These are phyloP conservation scores for Brachylomia viminalis DNA, from an alignment of 2,888 invertebrate genomes.

Conservation along the genomic window DNA sequence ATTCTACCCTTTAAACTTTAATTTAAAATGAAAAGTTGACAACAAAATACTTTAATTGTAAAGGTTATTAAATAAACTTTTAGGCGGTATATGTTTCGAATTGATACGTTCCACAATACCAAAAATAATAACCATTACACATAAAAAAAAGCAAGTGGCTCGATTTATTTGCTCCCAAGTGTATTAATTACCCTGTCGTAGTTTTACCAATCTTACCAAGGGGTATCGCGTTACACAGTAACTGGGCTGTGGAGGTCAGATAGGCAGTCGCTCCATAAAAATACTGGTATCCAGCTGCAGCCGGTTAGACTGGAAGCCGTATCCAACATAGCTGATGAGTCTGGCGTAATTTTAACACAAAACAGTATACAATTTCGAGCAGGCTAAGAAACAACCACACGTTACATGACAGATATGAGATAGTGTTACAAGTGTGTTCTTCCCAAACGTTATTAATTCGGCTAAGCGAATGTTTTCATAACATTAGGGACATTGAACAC, in stretches of 20 bases:
- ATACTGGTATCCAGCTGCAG: neutral
- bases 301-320: neutral
- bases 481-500: slow-evolving; percentile 47
- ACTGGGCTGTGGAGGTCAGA: neutral
- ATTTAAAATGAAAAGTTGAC: too few relatives aligned
- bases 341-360: neutral
- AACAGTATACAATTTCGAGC: neutral
- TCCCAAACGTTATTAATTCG: slow-evolving; percentile 46
- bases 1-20: too few relatives aligned
- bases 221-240: too few relatives aligned
- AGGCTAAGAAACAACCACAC: neutral
- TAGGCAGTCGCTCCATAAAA: neutral
- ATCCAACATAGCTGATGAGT: neutral
- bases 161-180: too few relatives aligned
- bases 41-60: too few relatives aligned
- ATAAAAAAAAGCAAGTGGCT: too few relatives aligned
- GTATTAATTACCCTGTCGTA: too few relatives aligned
- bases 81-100: too few relatives aligned
- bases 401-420: neutral
- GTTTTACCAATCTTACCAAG: too few relatives aligned
- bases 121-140: too few relatives aligned
- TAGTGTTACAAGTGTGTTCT: slow-evolving; percentile 27
- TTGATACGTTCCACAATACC: too few relatives aligned
- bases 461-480: slow-evolving; percentile 52
- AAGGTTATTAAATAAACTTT: too few relatives aligned